Percentiles rank a stretch among this genome's conserved stretches.
phyloP scores from a whole-genome alignment of 2,888 invertebrate species.

The Ischnus inquisitorius region DNA sequence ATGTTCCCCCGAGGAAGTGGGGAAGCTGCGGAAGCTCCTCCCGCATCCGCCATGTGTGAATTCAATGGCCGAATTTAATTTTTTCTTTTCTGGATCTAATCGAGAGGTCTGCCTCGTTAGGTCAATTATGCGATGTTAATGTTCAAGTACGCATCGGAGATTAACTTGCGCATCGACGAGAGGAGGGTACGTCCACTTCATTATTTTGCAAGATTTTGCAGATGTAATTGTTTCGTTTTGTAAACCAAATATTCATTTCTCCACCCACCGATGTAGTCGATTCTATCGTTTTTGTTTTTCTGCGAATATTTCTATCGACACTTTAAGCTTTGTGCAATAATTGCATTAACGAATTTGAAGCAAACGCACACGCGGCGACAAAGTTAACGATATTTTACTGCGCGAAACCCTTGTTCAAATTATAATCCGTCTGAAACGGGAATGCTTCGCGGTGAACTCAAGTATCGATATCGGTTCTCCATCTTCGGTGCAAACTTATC shows the following conservation, averaged over 20 bases:
- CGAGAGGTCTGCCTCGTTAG: background rate
- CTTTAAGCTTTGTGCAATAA: too few species aligned
- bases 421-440: background rate
- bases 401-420: background rate
- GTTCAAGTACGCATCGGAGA: too few species aligned
- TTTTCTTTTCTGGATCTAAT: slow-evolving; percentile 29
- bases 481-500: slow-evolving; percentile 59
- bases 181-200: too few species aligned
- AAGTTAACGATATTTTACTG: background rate
- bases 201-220: too few species aligned
- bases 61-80: slow-evolving; percentile 39
- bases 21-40: slow-evolving; percentile 77
- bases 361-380: background rate
- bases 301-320: too few species aligned
- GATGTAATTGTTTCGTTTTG: too few species aligned
- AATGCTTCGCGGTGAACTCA: background rate
- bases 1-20: slow-evolving; percentile 72
- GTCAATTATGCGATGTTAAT: background rate
- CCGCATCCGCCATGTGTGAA: slow-evolving; percentile 77
- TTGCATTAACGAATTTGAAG: background rate
- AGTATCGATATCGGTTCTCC: slow-evolving; percentile 23
- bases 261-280: too few species aligned
- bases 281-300: too few species aligned
- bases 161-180: too few species aligned
- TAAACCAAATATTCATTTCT: too few species aligned